phyloP scores from a whole-genome alignment of 2,113 vertebrate species.

The Pantherophis guttatus region DNA sequence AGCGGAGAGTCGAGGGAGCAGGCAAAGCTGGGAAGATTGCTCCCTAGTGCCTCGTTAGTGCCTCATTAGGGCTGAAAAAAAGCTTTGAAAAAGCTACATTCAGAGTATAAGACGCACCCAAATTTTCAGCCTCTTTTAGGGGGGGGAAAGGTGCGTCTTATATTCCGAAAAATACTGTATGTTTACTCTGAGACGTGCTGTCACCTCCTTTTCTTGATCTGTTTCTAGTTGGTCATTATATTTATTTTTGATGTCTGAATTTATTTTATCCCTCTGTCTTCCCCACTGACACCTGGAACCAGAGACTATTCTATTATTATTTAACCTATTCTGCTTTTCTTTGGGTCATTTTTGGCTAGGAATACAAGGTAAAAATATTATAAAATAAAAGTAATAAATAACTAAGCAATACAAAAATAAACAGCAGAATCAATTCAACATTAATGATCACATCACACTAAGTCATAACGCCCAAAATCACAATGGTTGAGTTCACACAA shows the following conservation, averaged over 20 bases:
- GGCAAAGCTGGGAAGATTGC: too few relatives aligned
- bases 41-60: too few relatives aligned
- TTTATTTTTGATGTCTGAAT: background rate
- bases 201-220: background rate
- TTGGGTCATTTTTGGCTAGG: background rate
- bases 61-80: too few relatives aligned
- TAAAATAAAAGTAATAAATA: background rate
- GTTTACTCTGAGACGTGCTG: background rate
- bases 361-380: background rate
- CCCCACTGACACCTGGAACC: background rate
- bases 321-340: background rate
- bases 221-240: background rate
- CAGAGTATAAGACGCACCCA: too few relatives aligned
- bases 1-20: too few relatives aligned
- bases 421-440: background rate
- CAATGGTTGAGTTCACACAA: background rate
- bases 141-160: too few relatives aligned
- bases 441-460: background rate
- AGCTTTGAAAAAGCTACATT: too few relatives aligned
- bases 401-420: background rate
- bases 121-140: too few relatives aligned
- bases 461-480: background rate
- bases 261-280: background rate
- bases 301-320: background rate
- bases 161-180: too few relatives aligned